Conservation (phyloP, 1,140 invertebrate genomes). For the Trachelipus rathkii region DNA sequence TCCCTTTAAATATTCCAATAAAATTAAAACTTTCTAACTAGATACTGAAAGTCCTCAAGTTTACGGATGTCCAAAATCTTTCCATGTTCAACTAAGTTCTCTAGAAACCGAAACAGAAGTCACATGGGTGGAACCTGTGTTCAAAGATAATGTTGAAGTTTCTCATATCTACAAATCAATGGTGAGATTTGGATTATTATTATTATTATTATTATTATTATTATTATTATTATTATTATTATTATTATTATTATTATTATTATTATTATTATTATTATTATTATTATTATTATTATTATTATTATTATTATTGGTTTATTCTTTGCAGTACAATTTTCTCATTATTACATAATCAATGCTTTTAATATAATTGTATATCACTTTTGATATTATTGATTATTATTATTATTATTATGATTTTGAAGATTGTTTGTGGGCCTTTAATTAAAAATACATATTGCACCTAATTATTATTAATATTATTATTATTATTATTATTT, state of each 20-base stretch:
- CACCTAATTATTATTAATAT: too few species aligned
- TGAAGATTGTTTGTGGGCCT: too few species aligned
- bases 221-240: neutral
- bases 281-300: neutral
- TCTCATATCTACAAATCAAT: constrained; percentile 60
- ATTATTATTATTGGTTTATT: neutral
- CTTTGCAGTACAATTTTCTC: too few species aligned
- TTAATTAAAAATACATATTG: too few species aligned
- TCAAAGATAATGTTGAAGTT: constrained; percentile 61
- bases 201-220: neutral
- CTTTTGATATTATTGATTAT: too few species aligned
- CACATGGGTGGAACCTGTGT: constrained; percentile 65
- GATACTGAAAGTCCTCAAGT: constrained; percentile 60
- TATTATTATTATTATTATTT: too few species aligned
- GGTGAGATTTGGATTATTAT: constrained; percentile 50
- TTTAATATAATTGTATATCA: too few species aligned
- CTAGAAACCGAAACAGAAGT: constrained; percentile 58
- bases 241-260: neutral
- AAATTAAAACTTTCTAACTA: constrained; percentile 31
- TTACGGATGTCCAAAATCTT: constrained; percentile 60
- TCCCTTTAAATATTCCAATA: too few species aligned
- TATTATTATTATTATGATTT: too few species aligned
- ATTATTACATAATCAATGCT: too few species aligned
- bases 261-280: neutral
- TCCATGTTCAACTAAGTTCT: constrained; percentile 57